A percentile compares a stretch with the other conserved stretches of the same genome.
Conservation (phyloP, 2,113 vertebrate genomes). For the Otis tarda region DNA sequence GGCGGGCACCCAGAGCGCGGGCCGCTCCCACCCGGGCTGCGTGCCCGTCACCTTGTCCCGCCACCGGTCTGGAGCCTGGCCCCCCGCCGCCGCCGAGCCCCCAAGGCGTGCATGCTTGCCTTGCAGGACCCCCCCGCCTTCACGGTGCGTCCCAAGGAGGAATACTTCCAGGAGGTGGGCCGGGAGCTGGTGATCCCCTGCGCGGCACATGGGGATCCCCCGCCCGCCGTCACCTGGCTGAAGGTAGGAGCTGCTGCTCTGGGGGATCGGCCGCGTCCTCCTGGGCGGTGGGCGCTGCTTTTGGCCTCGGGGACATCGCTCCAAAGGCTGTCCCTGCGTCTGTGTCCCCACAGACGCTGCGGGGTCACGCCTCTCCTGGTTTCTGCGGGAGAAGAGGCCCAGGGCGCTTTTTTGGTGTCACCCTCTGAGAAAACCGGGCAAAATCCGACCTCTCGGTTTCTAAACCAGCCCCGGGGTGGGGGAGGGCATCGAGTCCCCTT, state of each 20-base stretch:
- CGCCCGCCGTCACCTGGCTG: slow-evolving; percentile 85
- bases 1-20: not conserved
- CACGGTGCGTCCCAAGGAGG: slow-evolving; percentile 78
- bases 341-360: accelerated
- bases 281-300: accelerated
- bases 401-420: not conserved
- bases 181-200: slow-evolving; percentile 90
- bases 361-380: not conserved
- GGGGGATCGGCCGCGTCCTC: not conserved
- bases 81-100: not conserved
- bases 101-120: not conserved
- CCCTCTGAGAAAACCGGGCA: not conserved
- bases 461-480: not conserved
- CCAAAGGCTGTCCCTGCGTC: too few species aligned
- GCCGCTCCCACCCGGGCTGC: accelerated
- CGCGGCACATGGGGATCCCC: slow-evolving; percentile 82
- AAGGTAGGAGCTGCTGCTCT: slow-evolving; percentile 75
- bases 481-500: accelerated
- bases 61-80: accelerated
- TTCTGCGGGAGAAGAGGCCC: not conserved
- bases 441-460: not conserved
- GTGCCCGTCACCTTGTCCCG: not conserved
- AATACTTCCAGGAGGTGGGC: slow-evolving; percentile 95
- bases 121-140: slow-evolving; percentile 89
- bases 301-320: accelerated